Base-by-base conservation (phyloP, 2,797 vertebrate genomes). In the Chelonia mydas region DNA sequence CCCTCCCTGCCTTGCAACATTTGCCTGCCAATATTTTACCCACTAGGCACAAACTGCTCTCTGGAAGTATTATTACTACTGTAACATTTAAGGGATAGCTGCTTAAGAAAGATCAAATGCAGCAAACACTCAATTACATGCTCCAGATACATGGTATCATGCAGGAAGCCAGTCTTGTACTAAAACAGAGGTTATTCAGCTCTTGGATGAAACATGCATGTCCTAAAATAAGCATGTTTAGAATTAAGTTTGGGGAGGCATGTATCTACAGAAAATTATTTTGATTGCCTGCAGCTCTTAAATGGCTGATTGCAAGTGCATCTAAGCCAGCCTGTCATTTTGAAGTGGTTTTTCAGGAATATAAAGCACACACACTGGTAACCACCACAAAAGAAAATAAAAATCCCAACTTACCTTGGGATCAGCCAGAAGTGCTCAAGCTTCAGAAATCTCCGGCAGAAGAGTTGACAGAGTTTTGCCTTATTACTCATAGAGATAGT, bases 401-500 rank as follows among this genome's bases (percentile, higher is more conserved):
- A 50, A 0, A 19, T 45, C 72, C 90, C 45, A 65, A 97, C 98
- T 98, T 97, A 99, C 98, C 98, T 97, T 86, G 72, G 74, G 91
- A 78, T 68, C 94, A 92, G 92, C 81, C 87, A 81, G 96, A 96
- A 95, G 90, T 59, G 89, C 90, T 83, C 92, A 96, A 72, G 65
- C 79, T 84, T 88, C 87, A 37, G 83, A 91, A 92, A 94, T 85
- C 93, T 96, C 91, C 92, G 76, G 89, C 96, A 78, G 92, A 95
- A 94, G 96, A 97, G 91, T 96, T 94, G 92, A 81, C 16, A 47
- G 90, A 96, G 91, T 95, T 95, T 96, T 90, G 74, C 87, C 93
- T 98, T 97, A 86, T 96, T 98, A 96, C 97, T 97, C 98, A 95
- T 96, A 90, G 83, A 97, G 98, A 97, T 25, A 11, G 93, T 98